Base-by-base conservation (phyloP, 1,140 invertebrate genomes). In the Colletes latitarsis region DNA sequence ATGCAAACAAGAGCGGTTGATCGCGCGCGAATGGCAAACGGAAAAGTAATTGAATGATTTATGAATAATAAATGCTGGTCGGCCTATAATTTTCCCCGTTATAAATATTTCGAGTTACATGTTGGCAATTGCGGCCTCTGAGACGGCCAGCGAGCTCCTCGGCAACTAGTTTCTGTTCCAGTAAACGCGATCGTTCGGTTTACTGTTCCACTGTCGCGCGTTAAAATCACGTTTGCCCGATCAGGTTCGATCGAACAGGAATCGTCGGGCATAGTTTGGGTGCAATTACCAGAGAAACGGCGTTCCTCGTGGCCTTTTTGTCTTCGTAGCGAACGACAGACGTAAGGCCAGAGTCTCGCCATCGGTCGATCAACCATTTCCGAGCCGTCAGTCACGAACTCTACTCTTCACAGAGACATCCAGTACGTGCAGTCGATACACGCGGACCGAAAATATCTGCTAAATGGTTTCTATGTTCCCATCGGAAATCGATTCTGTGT, bases 321-420 rank as follows among this genome's bases (percentile, higher is more conserved):
- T 64, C 14, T 63, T 6, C 30, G 39, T 6, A 10, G 49, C 19
- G 12, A 12, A 55, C 69, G 77, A n/a, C 12, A 17, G 46, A 49
- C 39, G 21, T 19, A 55, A 76, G 75, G 77, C 10, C 69, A 21
- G 39, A 21, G 63, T 69, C 70, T 43, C 71, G 78, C 60, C 70
- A 58, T 66, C 73, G 53, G 55, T 74, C 57, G 46, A 81, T 67
- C 71, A 67, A 46, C 78, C 63, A 67, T 74, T 75, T 74, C 72
- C 77, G 77, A 64, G 69, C 14, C 64, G 70, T 72, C 70, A 72
- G 19, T 72, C 70, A 60, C 62, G 41, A 41, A 39, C 21, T 49
- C 49, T 10, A 12, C 49, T n/a, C 30, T 63, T 5, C 62, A 8
- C 19, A 41, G 30, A 19, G 5, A 64, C 10, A 19, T 19, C 4